These are phyloP conservation scores for Plectropomus leopardus DNA, from an alignment of 2,113 vertebrate species.

Conservation along the genomic window DNA sequence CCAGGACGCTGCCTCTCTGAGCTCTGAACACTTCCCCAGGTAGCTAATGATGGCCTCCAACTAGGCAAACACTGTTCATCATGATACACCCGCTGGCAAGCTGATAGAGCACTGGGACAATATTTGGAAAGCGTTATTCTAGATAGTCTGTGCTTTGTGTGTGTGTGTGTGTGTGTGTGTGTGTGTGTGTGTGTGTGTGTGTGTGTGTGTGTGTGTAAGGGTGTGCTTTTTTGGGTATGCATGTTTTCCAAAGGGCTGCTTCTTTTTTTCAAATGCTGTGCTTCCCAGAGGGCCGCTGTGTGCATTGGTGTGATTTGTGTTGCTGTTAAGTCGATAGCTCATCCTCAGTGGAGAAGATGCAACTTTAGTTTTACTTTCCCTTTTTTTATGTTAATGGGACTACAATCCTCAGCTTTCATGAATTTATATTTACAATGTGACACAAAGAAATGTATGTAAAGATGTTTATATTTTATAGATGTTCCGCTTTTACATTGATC, in stretches of 20 bases:
- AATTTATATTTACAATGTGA: conserved; percentile 1
- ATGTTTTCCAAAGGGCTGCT: conserved; percentile 8
- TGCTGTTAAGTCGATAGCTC: conserved; percentile 8
- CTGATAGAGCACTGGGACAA: conserved; percentile 63
- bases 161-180: not conserved
- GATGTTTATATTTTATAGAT: not conserved
- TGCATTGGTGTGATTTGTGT: conserved; percentile 29
- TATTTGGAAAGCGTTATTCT: conserved; percentile 71
- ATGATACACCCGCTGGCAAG: conserved; percentile 60
- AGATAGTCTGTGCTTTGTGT: conserved; percentile 32
- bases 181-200: conserved; percentile 3
- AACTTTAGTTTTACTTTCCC: not conserved
- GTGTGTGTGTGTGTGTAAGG: not conserved
- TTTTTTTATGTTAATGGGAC: not conserved
- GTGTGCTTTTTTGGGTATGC: conserved; percentile 8
- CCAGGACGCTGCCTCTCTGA: conserved; percentile 47
- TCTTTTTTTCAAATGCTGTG: not conserved
- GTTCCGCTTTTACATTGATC: not conserved
- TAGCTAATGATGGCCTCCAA: conserved; percentile 65
- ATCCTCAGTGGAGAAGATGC: conserved; percentile 1
- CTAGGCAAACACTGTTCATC: conserved; percentile 75
- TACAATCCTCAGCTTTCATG: not conserved
- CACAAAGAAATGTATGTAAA: not conserved
- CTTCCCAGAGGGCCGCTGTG: conserved; percentile 20
- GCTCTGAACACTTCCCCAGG: conserved; percentile 62